phyloP scores from a whole-genome alignment of 2,113 vertebrate species.

The Apteryx owenii region DNA sequence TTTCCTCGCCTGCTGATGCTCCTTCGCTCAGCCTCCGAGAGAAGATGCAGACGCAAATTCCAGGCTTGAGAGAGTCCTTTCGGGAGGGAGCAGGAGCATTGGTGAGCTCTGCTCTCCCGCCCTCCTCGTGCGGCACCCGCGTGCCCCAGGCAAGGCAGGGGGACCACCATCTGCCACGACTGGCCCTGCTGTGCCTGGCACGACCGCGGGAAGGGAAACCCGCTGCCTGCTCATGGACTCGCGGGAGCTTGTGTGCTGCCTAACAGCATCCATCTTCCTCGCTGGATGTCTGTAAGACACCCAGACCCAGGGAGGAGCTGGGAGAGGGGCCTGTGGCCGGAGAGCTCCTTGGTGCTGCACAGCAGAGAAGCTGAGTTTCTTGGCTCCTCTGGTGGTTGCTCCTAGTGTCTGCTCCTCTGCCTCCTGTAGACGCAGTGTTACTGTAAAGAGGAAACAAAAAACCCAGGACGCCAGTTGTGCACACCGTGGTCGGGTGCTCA shows the following conservation, averaged over 20 bases:
- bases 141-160: background rate
- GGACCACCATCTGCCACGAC: background rate
- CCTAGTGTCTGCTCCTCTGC: background rate
- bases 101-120: background rate
- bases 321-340: background rate
- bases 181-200: background rate
- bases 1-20: background rate
- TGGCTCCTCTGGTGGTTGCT: background rate
- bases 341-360: background rate
- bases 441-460: background rate
- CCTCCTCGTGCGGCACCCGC: background rate
- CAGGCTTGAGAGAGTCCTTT: background rate
- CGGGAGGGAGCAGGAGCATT: background rate
- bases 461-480: background rate
- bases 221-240: fast-evolving
- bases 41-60: background rate
- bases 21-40: background rate
- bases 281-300: background rate
- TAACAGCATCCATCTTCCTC: background rate
- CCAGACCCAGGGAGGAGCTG: fast-evolving
- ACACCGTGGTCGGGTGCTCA: background rate
- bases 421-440: fast-evolving
- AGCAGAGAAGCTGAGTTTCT: background rate
- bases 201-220: background rate
- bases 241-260: fast-evolving